Conservation (phyloP, 2,113 vertebrate species). For the Sorex araneus region DNA sequence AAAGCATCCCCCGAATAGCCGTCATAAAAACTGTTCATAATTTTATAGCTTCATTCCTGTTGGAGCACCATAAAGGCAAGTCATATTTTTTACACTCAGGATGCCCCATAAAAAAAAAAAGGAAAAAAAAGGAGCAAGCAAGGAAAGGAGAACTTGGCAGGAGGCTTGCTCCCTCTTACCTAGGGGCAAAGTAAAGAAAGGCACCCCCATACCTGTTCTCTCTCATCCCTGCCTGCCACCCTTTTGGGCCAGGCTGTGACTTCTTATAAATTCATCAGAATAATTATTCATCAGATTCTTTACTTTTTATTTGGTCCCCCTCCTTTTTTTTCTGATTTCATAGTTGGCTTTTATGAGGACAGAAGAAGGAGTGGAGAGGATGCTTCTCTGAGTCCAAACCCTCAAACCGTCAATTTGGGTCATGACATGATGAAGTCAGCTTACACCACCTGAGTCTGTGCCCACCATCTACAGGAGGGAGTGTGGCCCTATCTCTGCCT, state of each 20-base stretch:
- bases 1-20: constrained; percentile 99
- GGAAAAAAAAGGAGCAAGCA: constrained; percentile 29
- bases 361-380: constrained; percentile 81
- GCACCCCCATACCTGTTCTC: constrained; percentile 85
- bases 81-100: constrained; percentile 97
- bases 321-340: constrained; percentile 86
- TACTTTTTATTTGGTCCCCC: constrained; percentile 58
- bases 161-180: constrained; percentile 87
- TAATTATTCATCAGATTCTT: constrained; percentile 90
- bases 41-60: constrained; percentile 99
- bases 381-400: constrained; percentile 40
- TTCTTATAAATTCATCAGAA: constrained; percentile 84
- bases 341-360: constrained; percentile 88
- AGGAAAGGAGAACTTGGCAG: constrained; percentile 84
- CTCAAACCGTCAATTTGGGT: constrained; percentile 72
- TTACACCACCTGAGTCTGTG: background rate
- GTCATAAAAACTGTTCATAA: constrained; percentile 99
- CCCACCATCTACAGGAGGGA: background rate
- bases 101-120: constrained; percentile 91
- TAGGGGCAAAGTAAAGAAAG: constrained; percentile 90
- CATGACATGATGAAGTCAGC: background rate
- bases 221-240: constrained; percentile 82
- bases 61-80: constrained; percentile 98
- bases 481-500: background rate
- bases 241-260: constrained; percentile 78